Conservation (phyloP, 2,113 vertebrate species). For the Nycticebus coucang region DNA sequence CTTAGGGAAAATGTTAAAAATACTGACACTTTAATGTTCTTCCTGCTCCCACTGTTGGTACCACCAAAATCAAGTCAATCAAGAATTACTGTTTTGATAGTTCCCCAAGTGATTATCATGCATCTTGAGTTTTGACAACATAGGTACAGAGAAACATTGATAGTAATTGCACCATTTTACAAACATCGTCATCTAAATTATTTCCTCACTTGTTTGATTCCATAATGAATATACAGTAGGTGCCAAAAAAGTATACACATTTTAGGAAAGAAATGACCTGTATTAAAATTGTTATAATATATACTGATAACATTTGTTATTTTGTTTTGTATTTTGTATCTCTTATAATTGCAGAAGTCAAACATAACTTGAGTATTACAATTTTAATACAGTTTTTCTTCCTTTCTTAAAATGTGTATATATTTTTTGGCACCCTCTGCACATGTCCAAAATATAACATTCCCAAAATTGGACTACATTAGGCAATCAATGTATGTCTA, state of each 20-base stretch:
- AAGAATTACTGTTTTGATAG: constrained; percentile 30
- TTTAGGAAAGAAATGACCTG: too few species aligned
- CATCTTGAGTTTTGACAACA: constrained; percentile 31
- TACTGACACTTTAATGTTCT: not conserved
- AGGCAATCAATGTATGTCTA: not conserved
- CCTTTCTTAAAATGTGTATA: too few species aligned
- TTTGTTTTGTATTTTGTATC: too few species aligned
- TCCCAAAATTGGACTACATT: constrained; percentile 25
- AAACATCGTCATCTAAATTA: constrained; percentile 6
- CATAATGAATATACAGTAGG: not conserved
- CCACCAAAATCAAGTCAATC: not conserved
- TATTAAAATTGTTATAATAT: too few species aligned
- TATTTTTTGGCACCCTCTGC: too few species aligned
- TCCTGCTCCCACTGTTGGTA: not conserved
- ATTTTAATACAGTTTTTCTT: too few species aligned
- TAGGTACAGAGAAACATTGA: constrained; percentile 15
- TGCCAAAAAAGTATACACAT: too few species aligned
- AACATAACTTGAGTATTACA: too few species aligned
- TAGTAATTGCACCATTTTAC: constrained; percentile 4
- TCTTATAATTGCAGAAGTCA: too few species aligned
- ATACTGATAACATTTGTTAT: too few species aligned
- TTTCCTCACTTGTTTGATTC: constrained; percentile 22
- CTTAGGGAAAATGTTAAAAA: constrained; percentile 18
- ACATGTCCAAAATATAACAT: constrained; percentile 14
- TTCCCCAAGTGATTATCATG: constrained; percentile 19